Percentiles rank a stretch among this genome's conserved stretches.
Conservation (phyloP, 2,797 vertebrate genomes). For the Mormyrops boulengeri region DNA sequence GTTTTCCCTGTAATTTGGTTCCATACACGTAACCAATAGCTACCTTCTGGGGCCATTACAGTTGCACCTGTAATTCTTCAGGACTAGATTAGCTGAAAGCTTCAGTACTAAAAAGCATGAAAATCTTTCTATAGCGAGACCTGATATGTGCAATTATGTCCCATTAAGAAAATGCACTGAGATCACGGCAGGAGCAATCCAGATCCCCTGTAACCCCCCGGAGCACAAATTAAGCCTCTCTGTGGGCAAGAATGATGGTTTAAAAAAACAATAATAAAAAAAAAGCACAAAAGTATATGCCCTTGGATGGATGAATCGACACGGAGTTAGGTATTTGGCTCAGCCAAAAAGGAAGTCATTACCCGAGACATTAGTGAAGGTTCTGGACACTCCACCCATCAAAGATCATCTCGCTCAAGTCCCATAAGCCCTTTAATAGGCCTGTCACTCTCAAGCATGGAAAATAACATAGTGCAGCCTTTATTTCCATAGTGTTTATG, state of each 20-base stretch:
- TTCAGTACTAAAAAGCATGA: background rate
- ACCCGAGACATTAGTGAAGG: constrained; percentile 52
- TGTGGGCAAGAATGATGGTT: constrained; percentile 23
- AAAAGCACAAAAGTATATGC: constrained; percentile 43
- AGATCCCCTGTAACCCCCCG: constrained; percentile 38
- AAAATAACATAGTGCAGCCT: constrained; percentile 47
- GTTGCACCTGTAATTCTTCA: background rate
- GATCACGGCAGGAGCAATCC: constrained; percentile 45
- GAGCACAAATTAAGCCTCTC: constrained; percentile 46
- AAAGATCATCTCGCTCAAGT: constrained; percentile 57
- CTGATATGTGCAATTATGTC: background rate
- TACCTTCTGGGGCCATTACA: background rate
- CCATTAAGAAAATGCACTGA: constrained; percentile 26
- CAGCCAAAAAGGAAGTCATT: constrained; percentile 48
- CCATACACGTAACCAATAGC: background rate
- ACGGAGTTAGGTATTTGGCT: constrained; percentile 45
- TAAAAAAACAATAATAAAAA: constrained; percentile 53
- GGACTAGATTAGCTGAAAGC: background rate
- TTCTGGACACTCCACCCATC: constrained; percentile 53
- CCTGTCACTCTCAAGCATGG: constrained; percentile 54
- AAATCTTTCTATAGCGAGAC: constrained; percentile 4
- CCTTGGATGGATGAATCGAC: constrained; percentile 52
- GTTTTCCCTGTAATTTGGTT: background rate
- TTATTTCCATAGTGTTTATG: constrained; percentile 51
- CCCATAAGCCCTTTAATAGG: constrained; percentile 54